Percentiles rank a stretch among this genome's conserved stretches.
Evolutionary conservation across 2,888 invertebrate genomes (phyloP).

Genomic region (Lasioglossum figueresi): DNA sequence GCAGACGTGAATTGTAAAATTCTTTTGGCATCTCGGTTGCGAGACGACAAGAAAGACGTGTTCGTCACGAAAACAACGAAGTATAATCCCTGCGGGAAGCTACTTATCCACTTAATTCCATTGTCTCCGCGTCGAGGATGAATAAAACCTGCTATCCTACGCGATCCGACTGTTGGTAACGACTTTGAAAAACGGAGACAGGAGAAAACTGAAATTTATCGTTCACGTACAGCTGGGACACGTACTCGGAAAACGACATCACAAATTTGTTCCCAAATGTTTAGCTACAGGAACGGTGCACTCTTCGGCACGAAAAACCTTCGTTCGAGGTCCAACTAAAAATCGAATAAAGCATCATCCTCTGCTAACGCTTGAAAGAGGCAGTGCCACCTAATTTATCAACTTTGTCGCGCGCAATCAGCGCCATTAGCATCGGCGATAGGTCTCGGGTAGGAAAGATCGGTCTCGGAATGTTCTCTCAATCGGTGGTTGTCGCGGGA

Average conservation of each 20-base stretch:
- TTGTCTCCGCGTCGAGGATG: constrained; percentile 22
- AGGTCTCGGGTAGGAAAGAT: background rate
- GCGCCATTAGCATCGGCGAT: background rate
- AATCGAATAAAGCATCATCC: background rate
- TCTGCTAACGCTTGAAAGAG: background rate
- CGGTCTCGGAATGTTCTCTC: constrained; percentile 35
- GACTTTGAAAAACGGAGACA: background rate
- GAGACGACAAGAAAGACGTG: background rate
- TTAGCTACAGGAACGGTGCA: background rate
- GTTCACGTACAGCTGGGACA: background rate
- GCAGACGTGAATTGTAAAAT: constrained; percentile 27
- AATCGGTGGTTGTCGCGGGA: constrained; percentile 31
- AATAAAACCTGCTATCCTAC: background rate
- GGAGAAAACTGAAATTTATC: background rate
- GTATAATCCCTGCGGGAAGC: constrained; percentile 40
- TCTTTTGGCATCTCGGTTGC: constrained; percentile 28
- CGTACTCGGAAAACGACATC: background rate
- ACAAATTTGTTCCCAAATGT: too few relatives aligned
- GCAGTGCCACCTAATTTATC: background rate
- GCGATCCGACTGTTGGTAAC: background rate
- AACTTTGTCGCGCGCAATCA: background rate
- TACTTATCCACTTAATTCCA: constrained; percentile 27
- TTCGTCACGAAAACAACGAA: constrained; percentile 24
- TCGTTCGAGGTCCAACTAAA: background rate
- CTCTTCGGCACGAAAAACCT: background rate